These are phyloP conservation scores for Cheilosia grossa DNA, from an alignment of 2,888 invertebrate species.

Conservation along the genomic window DNA sequence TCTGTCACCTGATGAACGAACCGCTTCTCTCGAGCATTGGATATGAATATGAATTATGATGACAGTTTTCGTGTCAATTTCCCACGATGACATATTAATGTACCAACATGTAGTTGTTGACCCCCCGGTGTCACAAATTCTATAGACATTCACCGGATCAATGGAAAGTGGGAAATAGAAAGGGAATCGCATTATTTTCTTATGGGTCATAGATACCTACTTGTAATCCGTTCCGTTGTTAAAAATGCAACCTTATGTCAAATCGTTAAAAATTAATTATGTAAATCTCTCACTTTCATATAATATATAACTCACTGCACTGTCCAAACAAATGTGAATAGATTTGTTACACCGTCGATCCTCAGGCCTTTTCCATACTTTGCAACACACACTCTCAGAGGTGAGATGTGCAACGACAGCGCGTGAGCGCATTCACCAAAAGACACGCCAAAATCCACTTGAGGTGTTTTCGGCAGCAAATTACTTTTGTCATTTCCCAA, in stretches of 20 bases:
- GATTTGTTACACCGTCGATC: slow-evolving; percentile 30
- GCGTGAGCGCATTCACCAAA: slow-evolving; percentile 43
- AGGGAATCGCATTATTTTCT: too few species aligned
- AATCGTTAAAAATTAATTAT: slow-evolving; percentile 54
- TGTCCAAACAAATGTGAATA: slow-evolving; percentile 39
- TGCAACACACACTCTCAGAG: slow-evolving; percentile 4
- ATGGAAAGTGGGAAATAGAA: too few species aligned
- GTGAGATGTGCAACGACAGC: slow-evolving; percentile 24
- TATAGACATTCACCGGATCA: too few species aligned
- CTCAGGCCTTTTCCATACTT: slow-evolving; percentile 45
- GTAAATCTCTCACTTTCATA: slow-evolving; percentile 57
- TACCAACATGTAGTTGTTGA: too few species aligned
- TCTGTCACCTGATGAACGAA: too few species aligned
- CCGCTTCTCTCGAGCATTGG: too few species aligned
- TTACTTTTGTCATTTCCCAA: slow-evolving; percentile 42
- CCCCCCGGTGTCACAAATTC: too few species aligned
- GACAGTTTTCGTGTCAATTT: too few species aligned
- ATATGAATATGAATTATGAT: too few species aligned
- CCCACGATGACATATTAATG: too few species aligned
- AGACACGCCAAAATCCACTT: slow-evolving; percentile 53
- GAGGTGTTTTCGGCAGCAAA: slow-evolving; percentile 50
- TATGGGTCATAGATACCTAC: too few species aligned
- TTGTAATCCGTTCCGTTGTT: slow-evolving; percentile 2
- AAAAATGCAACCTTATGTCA: slow-evolving; percentile 19
- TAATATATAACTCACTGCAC: slow-evolving; percentile 24